phyloP scores from a whole-genome alignment of 2,888 invertebrate species.

The Apamea anceps region DNA sequence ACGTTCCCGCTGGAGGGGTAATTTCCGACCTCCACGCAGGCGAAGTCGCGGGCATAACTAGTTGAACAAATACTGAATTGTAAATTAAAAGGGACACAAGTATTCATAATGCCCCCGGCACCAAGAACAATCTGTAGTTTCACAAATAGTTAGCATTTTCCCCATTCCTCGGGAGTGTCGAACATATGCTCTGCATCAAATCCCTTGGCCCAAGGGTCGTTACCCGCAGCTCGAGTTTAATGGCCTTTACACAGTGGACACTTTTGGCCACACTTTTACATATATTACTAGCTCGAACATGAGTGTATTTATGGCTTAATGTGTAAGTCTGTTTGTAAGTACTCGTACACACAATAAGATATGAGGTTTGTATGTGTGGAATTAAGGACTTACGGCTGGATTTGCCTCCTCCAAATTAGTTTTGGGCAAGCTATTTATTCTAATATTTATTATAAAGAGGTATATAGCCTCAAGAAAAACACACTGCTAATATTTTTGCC shows the following conservation, averaged over 20 bases:
- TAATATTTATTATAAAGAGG: too few species aligned
- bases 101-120: background rate
- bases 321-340: conserved; percentile 4
- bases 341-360: background rate
- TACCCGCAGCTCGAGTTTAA: conserved; percentile 53
- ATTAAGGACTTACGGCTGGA: background rate
- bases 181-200: conserved; percentile 44
- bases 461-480: background rate
- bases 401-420: background rate
- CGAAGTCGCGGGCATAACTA: background rate
- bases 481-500: background rate
- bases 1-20: background rate
- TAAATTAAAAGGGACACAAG: background rate
- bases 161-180: background rate
- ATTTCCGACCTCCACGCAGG: background rate
- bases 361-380: background rate
- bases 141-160: background rate
- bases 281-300: conserved; percentile 45
- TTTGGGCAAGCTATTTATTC: background rate
- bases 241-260: conserved; percentile 50
- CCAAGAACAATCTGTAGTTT: background rate
- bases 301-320: conserved; percentile 49
- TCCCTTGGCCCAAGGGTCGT: conserved; percentile 45
- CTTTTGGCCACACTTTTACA: conserved; percentile 58
- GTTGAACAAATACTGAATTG: background rate